Evolutionary conservation across 2,888 invertebrate species (phyloP).

Genomic region (Euplagia quadripunctaria): DNA sequence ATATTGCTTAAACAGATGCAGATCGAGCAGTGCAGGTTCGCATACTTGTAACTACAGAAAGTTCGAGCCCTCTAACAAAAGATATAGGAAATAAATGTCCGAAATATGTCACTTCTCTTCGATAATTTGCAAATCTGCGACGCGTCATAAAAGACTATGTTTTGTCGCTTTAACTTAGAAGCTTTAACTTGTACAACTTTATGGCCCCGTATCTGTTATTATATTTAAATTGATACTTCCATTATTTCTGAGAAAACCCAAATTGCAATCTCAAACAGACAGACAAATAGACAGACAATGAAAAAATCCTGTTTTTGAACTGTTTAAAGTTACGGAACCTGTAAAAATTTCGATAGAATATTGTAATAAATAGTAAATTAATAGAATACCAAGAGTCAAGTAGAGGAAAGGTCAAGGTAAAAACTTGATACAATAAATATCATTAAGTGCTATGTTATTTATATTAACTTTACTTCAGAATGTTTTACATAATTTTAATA

Average conservation of each 20-base stretch:
- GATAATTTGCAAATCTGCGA: too few relatives aligned
- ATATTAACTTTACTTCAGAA: not conserved
- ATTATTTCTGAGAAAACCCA: not conserved
- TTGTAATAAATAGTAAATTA: not conserved
- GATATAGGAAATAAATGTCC: too few relatives aligned
- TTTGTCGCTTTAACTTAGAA: too few relatives aligned
- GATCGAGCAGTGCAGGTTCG: too few relatives aligned
- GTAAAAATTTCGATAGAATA: not conserved
- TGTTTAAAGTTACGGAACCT: not conserved
- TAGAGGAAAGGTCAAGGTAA: not conserved
- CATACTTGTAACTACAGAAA: too few relatives aligned
- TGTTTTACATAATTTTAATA: not conserved
- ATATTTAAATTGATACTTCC: too few relatives aligned
- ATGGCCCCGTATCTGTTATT: too few relatives aligned
- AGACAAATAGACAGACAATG: not conserved
- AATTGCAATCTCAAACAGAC: not conserved
- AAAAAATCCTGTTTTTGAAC: not conserved
- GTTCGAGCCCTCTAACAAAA: too few relatives aligned
- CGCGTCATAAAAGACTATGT: too few relatives aligned
- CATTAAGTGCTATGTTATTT: not conserved
- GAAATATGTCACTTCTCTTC: too few relatives aligned
- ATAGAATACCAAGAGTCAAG: not conserved
- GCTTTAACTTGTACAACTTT: too few relatives aligned
- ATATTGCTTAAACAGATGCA: too few relatives aligned
- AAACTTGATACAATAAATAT: slow-evolving; percentile 6